Evolutionary conservation across 1,140 invertebrate genomes (phyloP), one percentile per base, ranked within the genome.

Genomic region (Pogonus chalceus): DNA sequence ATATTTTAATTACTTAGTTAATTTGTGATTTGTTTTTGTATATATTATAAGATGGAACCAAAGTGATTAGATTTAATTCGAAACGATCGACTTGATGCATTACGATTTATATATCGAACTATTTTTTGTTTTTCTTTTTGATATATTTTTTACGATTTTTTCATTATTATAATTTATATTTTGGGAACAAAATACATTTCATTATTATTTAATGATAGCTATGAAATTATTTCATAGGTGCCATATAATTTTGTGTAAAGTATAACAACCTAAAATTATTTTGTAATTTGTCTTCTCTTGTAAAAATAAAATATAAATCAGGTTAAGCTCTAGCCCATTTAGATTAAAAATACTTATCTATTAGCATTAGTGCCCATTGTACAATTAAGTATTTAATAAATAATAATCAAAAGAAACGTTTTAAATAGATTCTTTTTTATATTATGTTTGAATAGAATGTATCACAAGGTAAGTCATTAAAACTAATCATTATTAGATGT

Each of bases 321-420:
- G n/a, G 37, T 18, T 43, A 43, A 43, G 37, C 18, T 43, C 9
- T 43, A 43, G 9, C 18, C 18, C 9, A 4, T 43, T 4, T 12
- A 18, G 7, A 43, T 4, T 43, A 16, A 43, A 43, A 3, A 43
- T 43, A 43, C 37, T 43, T 43, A 43, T 18, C 18, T 43, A 18
- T 10, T 43, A 43, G 37, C 37, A 18, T 18, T 43, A 43, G 37
- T 16, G 4, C 9, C 37, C 37, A 43, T 10, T 43, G 37, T 43
- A 43, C 37, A 4, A 43, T 43, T 43, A 43, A 43, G 37, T 43
- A 43, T 43, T 43, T 43, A 43, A 43, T 43, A 43, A 43, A 43
- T 43, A 43, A 43, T 18, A 43, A 43, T 12, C 9, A 43, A 4
- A 31, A 31, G 4, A 14, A 31, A n/a, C n/a, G n/a, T n/a, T n/a